Evolutionary conservation across 2,797 vertebrate genomes (phyloP).

Genomic region (Lepilemur septentrionalis): DNA sequence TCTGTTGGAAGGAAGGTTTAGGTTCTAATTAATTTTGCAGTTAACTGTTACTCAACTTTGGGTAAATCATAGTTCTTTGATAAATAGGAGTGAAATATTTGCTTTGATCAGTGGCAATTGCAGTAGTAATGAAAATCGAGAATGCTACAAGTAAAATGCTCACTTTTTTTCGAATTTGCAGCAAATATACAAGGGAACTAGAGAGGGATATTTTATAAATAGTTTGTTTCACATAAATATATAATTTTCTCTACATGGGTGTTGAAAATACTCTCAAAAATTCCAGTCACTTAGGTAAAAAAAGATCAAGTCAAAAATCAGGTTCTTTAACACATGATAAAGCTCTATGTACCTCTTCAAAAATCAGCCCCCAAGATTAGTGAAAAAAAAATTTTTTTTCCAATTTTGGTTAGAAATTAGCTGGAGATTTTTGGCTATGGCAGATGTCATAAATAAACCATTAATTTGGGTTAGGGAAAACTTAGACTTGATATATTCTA

Average conservation of each 20-base stretch:
- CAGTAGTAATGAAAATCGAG: background rate
- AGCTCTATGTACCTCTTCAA: background rate
- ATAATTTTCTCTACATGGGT: background rate
- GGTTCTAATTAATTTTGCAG: background rate
- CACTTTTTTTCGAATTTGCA: background rate
- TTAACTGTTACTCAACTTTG: background rate
- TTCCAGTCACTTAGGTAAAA: background rate
- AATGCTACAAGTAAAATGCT: background rate
- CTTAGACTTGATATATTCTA: background rate
- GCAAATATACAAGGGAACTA: background rate
- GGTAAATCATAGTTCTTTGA: background rate
- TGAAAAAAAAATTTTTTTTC: background rate
- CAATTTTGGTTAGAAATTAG: background rate
- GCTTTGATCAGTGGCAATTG: background rate
- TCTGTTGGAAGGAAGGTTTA: background rate
- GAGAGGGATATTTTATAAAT: background rate
- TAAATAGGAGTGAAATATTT: background rate
- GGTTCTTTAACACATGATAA: background rate
- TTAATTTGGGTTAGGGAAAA: background rate
- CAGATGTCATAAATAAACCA: background rate
- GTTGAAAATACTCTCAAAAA: background rate
- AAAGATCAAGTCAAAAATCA: background rate
- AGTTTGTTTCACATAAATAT: background rate
- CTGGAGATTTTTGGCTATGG: background rate
- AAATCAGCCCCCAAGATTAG: background rate